Percentiles rank a stretch among this genome's conserved stretches.
Evolutionary conservation across 2,888 invertebrate species (phyloP).

Genomic region (Dastarcus helophoroides): DNA sequence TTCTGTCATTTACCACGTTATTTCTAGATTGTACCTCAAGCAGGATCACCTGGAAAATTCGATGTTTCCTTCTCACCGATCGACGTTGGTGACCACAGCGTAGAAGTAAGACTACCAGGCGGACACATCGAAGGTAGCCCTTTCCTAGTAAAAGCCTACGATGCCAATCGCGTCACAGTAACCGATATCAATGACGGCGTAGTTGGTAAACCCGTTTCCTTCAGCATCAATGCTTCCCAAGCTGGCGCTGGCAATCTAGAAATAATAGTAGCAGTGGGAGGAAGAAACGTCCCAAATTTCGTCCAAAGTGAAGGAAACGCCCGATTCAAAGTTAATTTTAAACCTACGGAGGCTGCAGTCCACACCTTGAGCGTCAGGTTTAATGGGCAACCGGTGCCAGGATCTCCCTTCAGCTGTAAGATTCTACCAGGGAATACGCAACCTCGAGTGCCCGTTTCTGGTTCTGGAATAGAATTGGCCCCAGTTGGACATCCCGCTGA

Average conservation of each 20-base stretch:
- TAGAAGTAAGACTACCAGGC: constrained; percentile 60
- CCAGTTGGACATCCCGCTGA: constrained; percentile 54
- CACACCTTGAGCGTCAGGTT: constrained; percentile 85
- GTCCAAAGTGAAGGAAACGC: constrained; percentile 97
- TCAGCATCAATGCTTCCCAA: constrained; percentile 77
- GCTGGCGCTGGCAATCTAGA: constrained; percentile 91
- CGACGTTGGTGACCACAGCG: constrained; percentile 89
- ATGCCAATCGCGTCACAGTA: constrained; percentile 87
- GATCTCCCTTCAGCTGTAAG: constrained; percentile 89
- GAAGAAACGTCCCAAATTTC: constrained; percentile 95
- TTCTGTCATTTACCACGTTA: too few species aligned
- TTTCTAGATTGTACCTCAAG: constrained; percentile 33
- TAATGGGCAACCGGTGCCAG: constrained; percentile 66
- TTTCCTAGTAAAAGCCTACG: constrained; percentile 91
- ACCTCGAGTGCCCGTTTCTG: constrained; percentile 51
- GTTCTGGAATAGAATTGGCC: constrained; percentile 56
- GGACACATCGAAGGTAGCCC: constrained; percentile 91
- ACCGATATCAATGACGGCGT: constrained; percentile 85
- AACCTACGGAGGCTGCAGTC: constrained; percentile 84
- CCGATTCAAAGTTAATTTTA: constrained; percentile 88
- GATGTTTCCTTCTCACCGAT: constrained; percentile 60
- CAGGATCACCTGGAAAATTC: constrained; percentile 37
- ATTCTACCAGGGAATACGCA: constrained; percentile 53
- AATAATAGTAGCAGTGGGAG: constrained; percentile 93
- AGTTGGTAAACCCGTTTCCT: constrained; percentile 87